Base-by-base conservation (phyloP, 2,888 invertebrate genomes). In the Parnassius glacialis region DNA sequence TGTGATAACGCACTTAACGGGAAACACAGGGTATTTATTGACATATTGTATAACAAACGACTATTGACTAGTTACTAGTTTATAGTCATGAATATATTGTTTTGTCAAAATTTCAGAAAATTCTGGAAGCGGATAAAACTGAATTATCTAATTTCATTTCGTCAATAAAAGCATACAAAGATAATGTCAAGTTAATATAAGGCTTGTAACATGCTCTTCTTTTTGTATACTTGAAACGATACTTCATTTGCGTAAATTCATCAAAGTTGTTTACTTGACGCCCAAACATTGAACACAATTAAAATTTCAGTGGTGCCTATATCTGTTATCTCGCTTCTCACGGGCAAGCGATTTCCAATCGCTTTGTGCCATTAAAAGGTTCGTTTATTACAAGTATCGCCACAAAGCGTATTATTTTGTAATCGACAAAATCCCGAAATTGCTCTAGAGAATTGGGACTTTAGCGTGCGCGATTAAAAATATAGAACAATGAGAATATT, bases 311-410 rank as follows among this genome's bases (percentile, higher is more conserved):
- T 69, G 66, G 66, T 68, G 67, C 67, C 68, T 67, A 69, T 71
- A 68, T 71, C 70, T 68, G 67, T 70, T 70, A 70, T 69, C 70
- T 72, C 67, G 57, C 68, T 70, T 70, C 72, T 73, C 71, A 71
- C 71, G 73, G 74, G 67, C 75, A 75, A 77, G 74, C 70, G 74
- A 64, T 71, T 74, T 67, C 70, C 72, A 71, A 78, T 78, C 71
- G 75, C 73, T 74, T 73, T 69, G 70, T 67, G 66, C 72, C 69
- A 74, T 76, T 76, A 72, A 75, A 75, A 74, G 70, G 70, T 68
- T 70, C 67, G 68, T 64, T 73, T 73, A 73, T 72, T 70, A 69
- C 69, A 64, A 69, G 70, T 67, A 71, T 70, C 70, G 65, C 69
- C 68, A 56, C 70, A 66, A 63, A 60, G 52, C 64, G 68, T 67